Evolutionary conservation across 2,888 invertebrate species (phyloP), one percentile per base, ranked within the genome.

Genomic region (Herminia tarsipennalis): DNA sequence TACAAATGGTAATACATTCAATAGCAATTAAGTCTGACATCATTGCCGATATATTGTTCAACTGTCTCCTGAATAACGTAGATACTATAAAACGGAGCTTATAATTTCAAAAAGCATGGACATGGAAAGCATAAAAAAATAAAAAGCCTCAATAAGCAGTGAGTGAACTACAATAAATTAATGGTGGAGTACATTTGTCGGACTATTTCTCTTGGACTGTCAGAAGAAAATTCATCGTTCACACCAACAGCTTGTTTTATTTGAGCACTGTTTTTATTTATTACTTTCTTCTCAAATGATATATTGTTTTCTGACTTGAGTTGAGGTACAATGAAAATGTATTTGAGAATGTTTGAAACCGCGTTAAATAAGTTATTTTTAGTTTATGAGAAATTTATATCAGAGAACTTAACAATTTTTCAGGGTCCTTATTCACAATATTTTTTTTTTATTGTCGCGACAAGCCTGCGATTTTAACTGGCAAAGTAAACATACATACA

Each of bases 141-240:
- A 30, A 53, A 48, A 62, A 54, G 30, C 32, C 29, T 12, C 48
- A 13, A 42, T 49, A 39, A 50, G 30, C 41, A 60, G 54, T 59
- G 56, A 59, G 50, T 37, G 50, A 57, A 53, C 65, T 59, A 49
- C 53, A 55, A 64, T 67, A 66, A 67, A 67, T 45, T 67, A 67
- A 64, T 63, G 52, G 55, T 20, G 43, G 28, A 52, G 64, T 66
- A 63, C 55, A 70, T 69, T 69, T 66, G 59, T 59, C 50, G 49
- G 18, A 57, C 61, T 53, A 62, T 59, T 67, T 60, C 57, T 67
- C 70, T 54, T 40, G 36, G 17, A 56, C 54, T 60, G 62, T 59
- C 59, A 65, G 51, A 55, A 67, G 53, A 56, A 56, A 58, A 56
- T 58, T 59, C 58, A 62, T 51, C 53, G 52, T 55, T 57, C 61